Evolutionary conservation across 2,113 vertebrate species (phyloP), one percentile per base, ranked within the genome.

Genomic region (Miniopterus natalensis): DNA sequence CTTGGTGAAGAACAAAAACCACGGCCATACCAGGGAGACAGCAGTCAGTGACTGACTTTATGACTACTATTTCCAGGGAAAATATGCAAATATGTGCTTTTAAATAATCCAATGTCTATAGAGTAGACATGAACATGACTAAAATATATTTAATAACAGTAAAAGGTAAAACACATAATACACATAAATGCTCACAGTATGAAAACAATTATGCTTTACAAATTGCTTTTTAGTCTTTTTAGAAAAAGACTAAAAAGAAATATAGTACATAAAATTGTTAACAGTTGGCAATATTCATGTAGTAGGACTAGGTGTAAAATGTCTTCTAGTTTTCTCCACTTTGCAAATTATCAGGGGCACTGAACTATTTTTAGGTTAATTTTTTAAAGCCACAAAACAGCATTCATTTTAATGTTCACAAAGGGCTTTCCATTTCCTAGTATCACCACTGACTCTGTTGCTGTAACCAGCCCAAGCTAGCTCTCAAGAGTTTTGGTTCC

Each of bases 191-290:
- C 17, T 23, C 70, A 90, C 8, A 78, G 15, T 71, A 59, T 20
- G 42, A 70, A 92, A 85, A 88, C 29, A 57, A 86, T 36, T 36
- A 40, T 74, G 21, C 18, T 90, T 92, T 92, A 90, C 6, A 90
- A 94, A 73, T 84, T 36, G 36, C 36, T 36, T 36, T 36, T 36
- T 36, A 36, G 36, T 36, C 36, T 36, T 36, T 68, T 92, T 70
- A 84, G 42, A 79, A 75, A 93, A 96, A 77, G 51, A 65, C 17
- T 74, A 21, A 85, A 94, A 84, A 47, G 21, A 94, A 95, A 90
- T 42, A 61, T 1, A 78, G 20, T 89, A 73, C 45, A 85, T 1
- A 49, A 8, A 80, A 74, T 84, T 96, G 31, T 89, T 88, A 84
- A 87, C 6, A 95, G 70, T 25, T 92, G 71, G n/a, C 45, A 92